Evolutionary conservation across 2,888 invertebrate genomes (phyloP), one percentile per base, ranked within the genome.

Genomic region (Mystacides longicornis): DNA sequence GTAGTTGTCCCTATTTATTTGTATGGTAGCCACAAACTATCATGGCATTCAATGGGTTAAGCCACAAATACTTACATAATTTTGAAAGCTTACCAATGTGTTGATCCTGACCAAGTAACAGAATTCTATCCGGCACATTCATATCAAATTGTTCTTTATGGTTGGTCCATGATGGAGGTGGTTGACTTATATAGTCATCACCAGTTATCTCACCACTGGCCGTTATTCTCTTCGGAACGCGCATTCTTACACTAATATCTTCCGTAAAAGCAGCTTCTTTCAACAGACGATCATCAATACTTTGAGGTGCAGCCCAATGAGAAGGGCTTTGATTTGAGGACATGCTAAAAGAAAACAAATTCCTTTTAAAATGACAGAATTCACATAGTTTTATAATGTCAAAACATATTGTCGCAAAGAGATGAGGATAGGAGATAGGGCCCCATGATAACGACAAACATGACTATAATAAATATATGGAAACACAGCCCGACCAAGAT

Each of bases 111-210:
- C 95, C 95, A 64, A 88, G 81, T 48, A 95, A 88, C 63, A 95
- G 79, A 69, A 96, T 95, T 67, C 93, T 82, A 67, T 95, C 95
- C 2, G 95, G 95, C 33, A 96, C 94, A 67, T 87, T 87, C 95
- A 95, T 95, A 64, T 88, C 86, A 69, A 89, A 85, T 72, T 87
- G 88, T 64, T 90, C 89, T 65, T 78, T 79, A 58, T 79, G 78
- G 67, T 81, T 80, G 63, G 79, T 78, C 86, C 86, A 86, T 43
- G 78, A 79, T 59, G 75, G 75, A 60, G 82, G 80, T 53, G 78
- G 72, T 7, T 81, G 74, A n/a, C 76, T 67, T 64, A 72, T 68
- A 47, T 74, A 69, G 52, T 88, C 85, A 65, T 83, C 85, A 16
- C 77, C 77, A 20, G 76, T 77, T 63, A 75, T 79, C 65, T 85